Evolutionary conservation across 2,113 vertebrate species (phyloP), one percentile per base, ranked within the genome.

Genomic region (Pterocles burchelli): DNA sequence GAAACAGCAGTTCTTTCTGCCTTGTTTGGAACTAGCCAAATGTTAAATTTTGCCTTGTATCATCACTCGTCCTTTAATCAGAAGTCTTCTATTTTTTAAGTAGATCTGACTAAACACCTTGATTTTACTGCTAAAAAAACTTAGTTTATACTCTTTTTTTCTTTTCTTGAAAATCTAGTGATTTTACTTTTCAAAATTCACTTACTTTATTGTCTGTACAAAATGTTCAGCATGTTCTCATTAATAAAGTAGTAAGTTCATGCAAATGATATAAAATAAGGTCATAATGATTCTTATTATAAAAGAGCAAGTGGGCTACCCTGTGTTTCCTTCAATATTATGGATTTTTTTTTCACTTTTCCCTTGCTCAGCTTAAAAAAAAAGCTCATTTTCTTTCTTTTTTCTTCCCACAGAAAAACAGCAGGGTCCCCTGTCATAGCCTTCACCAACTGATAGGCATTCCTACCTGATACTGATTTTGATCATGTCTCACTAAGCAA

Each of bases 341-440:
- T 19, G 1, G 3, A 1, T 1, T 0, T 4, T 58, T 76, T 90
- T 43, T n/a, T 2, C 13, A 1, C 3, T 34, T 68, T 77, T 38
- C 11, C 1, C 4, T 88, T 17, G 17, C 3, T 43, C 10, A 33
- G 5, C 7, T 67, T 43, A 8, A 36, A 61, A 67, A 57, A 63
- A 22, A 13, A 14, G 5, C 48, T 6, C 1, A 8, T 46, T 70
- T 41, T 5, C 11, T 78, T 55, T 17, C 18, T 52, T 52, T 63
- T 9, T 59, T 74, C 33, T 70, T 77, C 34, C 6, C 17, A 19
- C 7, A 55, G 8, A 3, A 46, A 85, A 74, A 82, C 25, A 68
- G 6, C 18, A 89, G 38, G 3, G 1, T 63, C 7, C 17, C 29
- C 18, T 4, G 0, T 33, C n/a, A 34, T 1, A 45, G n/a, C 13